Percentiles rank a stretch among this genome's conserved stretches.
phyloP scores from a whole-genome alignment of 64 coral and sea anemone species.

The Porites australiensis region DNA sequence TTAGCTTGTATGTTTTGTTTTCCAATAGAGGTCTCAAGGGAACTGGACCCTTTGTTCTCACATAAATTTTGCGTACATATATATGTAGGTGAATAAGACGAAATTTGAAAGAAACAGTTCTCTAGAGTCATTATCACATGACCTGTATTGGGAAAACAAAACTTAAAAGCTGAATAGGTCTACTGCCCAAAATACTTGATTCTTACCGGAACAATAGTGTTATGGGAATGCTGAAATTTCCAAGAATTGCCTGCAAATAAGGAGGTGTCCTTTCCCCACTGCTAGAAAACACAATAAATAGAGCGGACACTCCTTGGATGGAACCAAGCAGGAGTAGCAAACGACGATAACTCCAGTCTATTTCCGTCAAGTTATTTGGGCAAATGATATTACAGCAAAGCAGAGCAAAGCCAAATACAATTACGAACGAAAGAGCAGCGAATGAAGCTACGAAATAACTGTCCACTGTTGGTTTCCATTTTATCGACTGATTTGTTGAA shows the following conservation, averaged over 20 bases:
- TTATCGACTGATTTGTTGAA: neutral
- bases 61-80: too few species aligned
- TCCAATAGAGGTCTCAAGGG: too few species aligned
- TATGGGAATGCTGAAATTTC: constrained; percentile 70
- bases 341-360: constrained; percentile 34
- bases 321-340: constrained; percentile 32
- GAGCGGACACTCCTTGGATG: neutral
- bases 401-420: constrained; percentile 63
- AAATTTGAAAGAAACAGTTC: too few species aligned
- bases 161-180: too few species aligned
- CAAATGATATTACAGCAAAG: neutral
- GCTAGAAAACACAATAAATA: constrained; percentile 69
- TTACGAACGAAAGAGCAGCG: constrained; percentile 23
- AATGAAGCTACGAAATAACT: constrained; percentile 60
- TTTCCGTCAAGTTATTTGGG: constrained; percentile 1
- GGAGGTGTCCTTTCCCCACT: constrained; percentile 78
- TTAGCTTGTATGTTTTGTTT: too few species aligned
- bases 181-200: too few species aligned
- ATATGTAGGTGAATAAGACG: too few species aligned
- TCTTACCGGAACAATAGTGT: constrained; percentile 74
- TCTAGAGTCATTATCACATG: too few species aligned
- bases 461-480: constrained; percentile 29
- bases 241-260: constrained; percentile 78
- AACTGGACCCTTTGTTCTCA: too few species aligned
- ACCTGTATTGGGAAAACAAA: too few species aligned